Evolutionary conservation across 2,797 vertebrate species (phyloP).

Genomic region (Spondyliosoma cantharus): DNA sequence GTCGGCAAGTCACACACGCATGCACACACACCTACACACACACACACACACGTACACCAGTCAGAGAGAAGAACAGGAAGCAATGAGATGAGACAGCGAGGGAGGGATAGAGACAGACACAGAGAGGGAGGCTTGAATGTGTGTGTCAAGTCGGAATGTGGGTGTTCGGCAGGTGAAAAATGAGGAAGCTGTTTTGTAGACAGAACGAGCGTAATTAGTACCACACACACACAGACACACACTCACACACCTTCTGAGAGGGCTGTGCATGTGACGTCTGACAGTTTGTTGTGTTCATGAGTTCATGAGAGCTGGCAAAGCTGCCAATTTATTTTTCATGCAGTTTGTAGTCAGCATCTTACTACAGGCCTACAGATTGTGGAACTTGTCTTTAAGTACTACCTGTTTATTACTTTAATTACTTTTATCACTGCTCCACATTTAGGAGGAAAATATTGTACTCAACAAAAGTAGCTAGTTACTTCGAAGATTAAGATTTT

Average conservation of each 20-base stretch:
- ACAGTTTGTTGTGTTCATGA: neutral
- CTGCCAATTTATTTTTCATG: neutral
- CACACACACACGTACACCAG: conserved; percentile 45
- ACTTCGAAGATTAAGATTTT: neutral
- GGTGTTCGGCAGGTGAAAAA: conserved; percentile 81
- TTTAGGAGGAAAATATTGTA: neutral
- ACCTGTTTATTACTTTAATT: neutral
- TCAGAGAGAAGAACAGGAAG: conserved; percentile 42
- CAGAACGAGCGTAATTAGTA: conserved; percentile 78
- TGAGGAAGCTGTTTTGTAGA: conserved; percentile 83
- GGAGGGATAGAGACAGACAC: neutral
- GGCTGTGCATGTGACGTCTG: conserved; percentile 4
- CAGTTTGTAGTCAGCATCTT: neutral
- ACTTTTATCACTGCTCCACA: neutral
- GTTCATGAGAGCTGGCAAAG: conserved; percentile 3
- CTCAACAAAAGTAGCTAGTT: too few species aligned
- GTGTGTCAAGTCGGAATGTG: conserved; percentile 77
- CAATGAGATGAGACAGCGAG: conserved; percentile 43
- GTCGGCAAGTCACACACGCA: conserved; percentile 45
- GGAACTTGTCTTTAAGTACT: neutral
- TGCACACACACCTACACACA: conserved; percentile 21
- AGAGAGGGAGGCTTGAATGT: conserved; percentile 35
- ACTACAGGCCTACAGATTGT: neutral
- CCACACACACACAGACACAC: conserved; percentile 58
- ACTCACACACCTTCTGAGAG: conserved; percentile 15